Evolutionary conservation across 2,797 vertebrate species (phyloP), one percentile per base, ranked within the genome.

Genomic region (Xiphophorus birchmanni): DNA sequence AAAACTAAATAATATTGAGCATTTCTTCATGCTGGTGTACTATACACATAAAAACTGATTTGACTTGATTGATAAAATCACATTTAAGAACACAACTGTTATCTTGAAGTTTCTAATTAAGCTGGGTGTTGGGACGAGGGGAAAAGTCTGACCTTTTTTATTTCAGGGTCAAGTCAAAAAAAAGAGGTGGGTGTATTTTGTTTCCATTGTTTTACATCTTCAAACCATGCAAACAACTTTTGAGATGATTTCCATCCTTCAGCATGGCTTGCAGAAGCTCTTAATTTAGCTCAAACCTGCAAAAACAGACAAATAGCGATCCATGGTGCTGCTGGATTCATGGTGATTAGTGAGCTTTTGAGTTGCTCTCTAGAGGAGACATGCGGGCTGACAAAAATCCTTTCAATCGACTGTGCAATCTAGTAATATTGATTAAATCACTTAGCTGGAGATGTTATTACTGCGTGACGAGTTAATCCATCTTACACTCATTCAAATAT

Each of bases 391-490:
- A 92, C 91, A 87, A 84, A 91, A 92, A 86, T 86, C 87, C 83
- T 85, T 83, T 91, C 85, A 79, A 94, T 95, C 92, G 86, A 85
- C 80, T 56, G 88, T 85, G 87, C 90, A 93, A 93, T 93, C 89
- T 88, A 88, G 90, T 81, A 87, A 93, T 90, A 85, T 85, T 29
- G 84, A 93, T 95, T 92, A 92, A 94, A 95, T 94, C 87, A 82
- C 88, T 90, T 92, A 90, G 87, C 85, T 86, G 69, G 80, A 89
- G 88, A 93, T 80, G 78, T 91, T 90, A 86, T 91, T 84, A 65
- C 72, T 76, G 76, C 84, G 79, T 52, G 83, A 90, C 75, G 23
- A 82, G 74, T 90, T 92, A 89, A 91, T 95, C 89, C 85, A 86
- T 94, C 91, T 91, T 73, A 35, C 3, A 2, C 74, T 88, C 87